phyloP scores from a whole-genome alignment of 2,888 invertebrate species.

The Diaperis boleti region DNA sequence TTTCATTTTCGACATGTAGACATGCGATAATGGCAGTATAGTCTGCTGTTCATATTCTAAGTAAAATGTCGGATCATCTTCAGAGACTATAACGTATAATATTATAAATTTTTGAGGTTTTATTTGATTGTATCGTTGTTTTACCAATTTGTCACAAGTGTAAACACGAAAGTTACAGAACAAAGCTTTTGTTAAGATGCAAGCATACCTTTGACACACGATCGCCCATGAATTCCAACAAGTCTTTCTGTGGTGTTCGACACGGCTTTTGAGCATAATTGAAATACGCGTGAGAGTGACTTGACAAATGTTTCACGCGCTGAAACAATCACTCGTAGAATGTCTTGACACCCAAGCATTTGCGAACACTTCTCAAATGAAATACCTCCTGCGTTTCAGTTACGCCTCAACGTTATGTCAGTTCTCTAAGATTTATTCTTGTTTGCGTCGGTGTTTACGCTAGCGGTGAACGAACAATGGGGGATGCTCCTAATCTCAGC shows the following conservation, averaged over 20 bases:
- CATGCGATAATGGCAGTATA: too few relatives aligned
- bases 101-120: too few relatives aligned
- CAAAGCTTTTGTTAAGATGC: constrained; percentile 37
- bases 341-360: constrained; percentile 43
- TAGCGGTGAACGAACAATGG: constrained; percentile 37
- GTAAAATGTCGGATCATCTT: too few relatives aligned
- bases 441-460: constrained; percentile 42
- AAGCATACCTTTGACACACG: constrained; percentile 43
- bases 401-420: constrained; percentile 38
- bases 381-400: constrained; percentile 43
- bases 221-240: constrained; percentile 40
- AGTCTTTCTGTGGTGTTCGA: constrained; percentile 42
- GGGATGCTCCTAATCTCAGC: constrained; percentile 33
- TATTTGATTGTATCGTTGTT: too few relatives aligned
- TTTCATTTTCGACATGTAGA: too few relatives aligned
- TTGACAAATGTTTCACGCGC: constrained; percentile 41
- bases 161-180: constrained; percentile 1
- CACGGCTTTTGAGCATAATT: constrained; percentile 45
- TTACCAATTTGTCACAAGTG: too few relatives aligned
- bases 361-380: constrained; percentile 41
- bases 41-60: too few relatives aligned
- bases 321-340: constrained; percentile 45
- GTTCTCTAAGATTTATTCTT: constrained; percentile 40
- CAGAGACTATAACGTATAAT: too few relatives aligned
- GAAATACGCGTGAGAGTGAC: constrained; percentile 42